Percentiles rank a stretch among this genome's conserved stretches.
Evolutionary conservation across 2,888 invertebrate genomes (phyloP).

Genomic region (Clivina fossor): DNA sequence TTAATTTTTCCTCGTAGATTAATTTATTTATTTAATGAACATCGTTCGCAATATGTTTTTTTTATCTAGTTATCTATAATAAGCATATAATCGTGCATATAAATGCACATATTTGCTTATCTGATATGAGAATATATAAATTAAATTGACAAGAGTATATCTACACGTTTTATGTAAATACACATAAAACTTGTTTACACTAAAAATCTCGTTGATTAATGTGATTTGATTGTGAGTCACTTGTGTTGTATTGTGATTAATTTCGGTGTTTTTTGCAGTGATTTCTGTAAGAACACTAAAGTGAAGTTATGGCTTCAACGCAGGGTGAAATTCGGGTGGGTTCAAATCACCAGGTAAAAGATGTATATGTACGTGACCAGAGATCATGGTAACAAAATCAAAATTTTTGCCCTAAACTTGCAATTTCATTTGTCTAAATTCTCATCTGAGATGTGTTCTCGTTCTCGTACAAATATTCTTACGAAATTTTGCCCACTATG

Average conservation of each 20-base stretch:
- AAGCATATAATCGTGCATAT: too few species aligned
- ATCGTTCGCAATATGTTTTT: too few species aligned
- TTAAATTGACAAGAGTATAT: background rate
- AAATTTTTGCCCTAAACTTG: slow-evolving; percentile 38
- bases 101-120: too few species aligned
- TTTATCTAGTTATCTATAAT: too few species aligned
- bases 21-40: too few species aligned
- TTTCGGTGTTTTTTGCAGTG: slow-evolving; percentile 12
- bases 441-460: slow-evolving; percentile 12
- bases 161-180: background rate
- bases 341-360: slow-evolving; percentile 75
- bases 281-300: slow-evolving; percentile 3
- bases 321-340: slow-evolving; percentile 78
- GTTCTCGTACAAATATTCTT: background rate
- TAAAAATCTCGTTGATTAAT: background rate
- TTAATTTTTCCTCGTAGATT: background rate
- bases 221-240: slow-evolving; percentile 5
- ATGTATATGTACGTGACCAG: slow-evolving; percentile 63
- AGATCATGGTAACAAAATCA: slow-evolving; percentile 48
- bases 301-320: slow-evolving; percentile 61
- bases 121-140: too few species aligned
- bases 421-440: slow-evolving; percentile 13
- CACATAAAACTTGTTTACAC: background rate
- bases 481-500: slow-evolving; percentile 1
- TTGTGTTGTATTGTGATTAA: slow-evolving; percentile 10